Evolutionary conservation across 2,113 vertebrate species (phyloP).

Genomic region (Protobothrops mucrosquamatus): DNA sequence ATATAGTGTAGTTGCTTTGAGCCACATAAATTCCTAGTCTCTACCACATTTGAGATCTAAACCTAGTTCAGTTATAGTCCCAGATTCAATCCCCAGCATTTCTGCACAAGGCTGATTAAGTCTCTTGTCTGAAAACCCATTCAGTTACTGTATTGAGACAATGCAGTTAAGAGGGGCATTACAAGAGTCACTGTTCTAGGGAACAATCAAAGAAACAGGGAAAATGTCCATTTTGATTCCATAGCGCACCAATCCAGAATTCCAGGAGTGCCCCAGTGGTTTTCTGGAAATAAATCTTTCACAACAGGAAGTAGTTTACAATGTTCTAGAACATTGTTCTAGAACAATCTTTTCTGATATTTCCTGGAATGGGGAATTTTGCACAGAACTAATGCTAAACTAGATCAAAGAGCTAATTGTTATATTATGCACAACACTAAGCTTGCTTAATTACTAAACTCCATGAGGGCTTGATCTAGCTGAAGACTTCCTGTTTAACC

Average conservation of each 20-base stretch:
- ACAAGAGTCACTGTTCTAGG: not conserved
- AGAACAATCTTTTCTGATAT: not conserved
- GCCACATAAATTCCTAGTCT: not conserved
- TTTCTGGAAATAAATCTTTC: not conserved
- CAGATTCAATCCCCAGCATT: not conserved
- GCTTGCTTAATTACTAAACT: not conserved
- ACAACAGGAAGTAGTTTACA: not conserved
- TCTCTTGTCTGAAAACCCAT: not conserved
- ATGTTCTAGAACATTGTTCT: not conserved
- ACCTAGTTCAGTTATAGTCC: not conserved
- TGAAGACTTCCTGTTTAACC: not conserved
- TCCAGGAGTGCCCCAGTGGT: not conserved
- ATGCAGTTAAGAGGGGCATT: not conserved
- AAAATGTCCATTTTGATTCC: not conserved
- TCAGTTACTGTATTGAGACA: not conserved
- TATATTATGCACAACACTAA: not conserved
- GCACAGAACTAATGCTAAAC: not conserved
- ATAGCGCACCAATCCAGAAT: not conserved
- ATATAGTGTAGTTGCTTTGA: not conserved
- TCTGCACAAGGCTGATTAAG: not conserved
- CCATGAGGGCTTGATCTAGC: not conserved
- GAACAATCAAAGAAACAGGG: not conserved
- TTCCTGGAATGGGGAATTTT: not conserved
- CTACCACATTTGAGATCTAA: not conserved
- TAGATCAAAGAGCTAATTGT: not conserved